Base-by-base conservation (phyloP, 2,888 invertebrate species). In the Chrysotoxum bicinctum region DNA sequence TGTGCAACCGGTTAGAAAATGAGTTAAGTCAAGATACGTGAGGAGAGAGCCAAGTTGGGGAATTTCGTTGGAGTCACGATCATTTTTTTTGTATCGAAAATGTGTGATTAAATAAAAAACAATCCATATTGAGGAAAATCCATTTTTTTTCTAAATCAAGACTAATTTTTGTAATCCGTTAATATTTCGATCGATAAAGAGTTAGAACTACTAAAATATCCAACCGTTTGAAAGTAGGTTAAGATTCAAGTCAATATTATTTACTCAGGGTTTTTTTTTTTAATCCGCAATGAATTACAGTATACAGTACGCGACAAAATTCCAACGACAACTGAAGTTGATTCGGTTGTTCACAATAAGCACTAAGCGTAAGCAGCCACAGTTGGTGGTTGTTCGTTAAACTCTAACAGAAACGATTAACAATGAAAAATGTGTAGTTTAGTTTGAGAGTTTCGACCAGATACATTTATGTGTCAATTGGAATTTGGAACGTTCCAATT, bases 241-340 rank as follows among this genome's bases (percentile, higher is more conserved):
- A 62, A 43, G 40, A 45, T 37, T 66, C 8, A 7, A 48, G 32
- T 50, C n/a, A 66, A 21, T 26, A 26, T 66, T 50, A 50, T 66
- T 48, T 35, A 66, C 50, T 66, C 48, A 35, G 21, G 50, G 12
- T 48, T 14, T 32, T 45, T 56, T 10, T 56, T 16, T 56, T 32
- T 32, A 21, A 35, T 75, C 56, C 66, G 79, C 58, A 50, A 75
- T 69, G 54, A 43, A 52, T 30, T 14, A 52, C 45, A 23, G 64
- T 21, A 14, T 26, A 85, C 85, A 81, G 52, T 54, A 80, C 81
- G 40, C 85, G 81, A 81, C 81, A 23, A 81, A 77, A 73, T 74
- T 81, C 64, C 77, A 77, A 81, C 73, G 72, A 69, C 77, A 81
- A 85, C 85, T 85, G 77, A 85, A 81, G 75, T 58, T 77, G 73